Evolutionary conservation across 1,140 invertebrate species (phyloP), one percentile per base, ranked within the genome.

Genomic region (Atta colombica): DNA sequence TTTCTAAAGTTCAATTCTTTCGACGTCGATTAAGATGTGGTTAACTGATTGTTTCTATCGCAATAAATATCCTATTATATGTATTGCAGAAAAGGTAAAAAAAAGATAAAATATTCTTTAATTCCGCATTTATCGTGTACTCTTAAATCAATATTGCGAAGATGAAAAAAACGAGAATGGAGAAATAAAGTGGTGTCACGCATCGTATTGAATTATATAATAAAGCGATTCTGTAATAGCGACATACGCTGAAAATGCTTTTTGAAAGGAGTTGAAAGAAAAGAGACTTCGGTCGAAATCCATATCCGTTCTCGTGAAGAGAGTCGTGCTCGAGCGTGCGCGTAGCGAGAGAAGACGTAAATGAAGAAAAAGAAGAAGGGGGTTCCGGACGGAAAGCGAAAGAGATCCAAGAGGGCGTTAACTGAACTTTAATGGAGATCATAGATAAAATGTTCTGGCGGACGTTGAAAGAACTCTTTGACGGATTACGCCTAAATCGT

Each of bases 341-440:
- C 31, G 68, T 39, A 65, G 72, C 60, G 55, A 74, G 49, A 53
- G 82, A 65, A 84, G 14, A 86, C 61, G 28, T 53, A 68, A 81
- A 80, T 55, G 75, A 60, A 60, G 55, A 58, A 68, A 31, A 71
- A 68, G 21, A 74, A 81, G 75, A 85, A 85, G 71, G 63, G 66
- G 71, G 74, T 69, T 60, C 74, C 51, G 35, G 16, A 53, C 21
- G 78, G 31, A 72, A 74, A 31, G n/a, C 71, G 88, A 86, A 88
- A 86, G 85, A 68, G 75, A 93, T 88, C 90, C 91, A 94, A 92
- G 93, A 94, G 93, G 94, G 95, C 95, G 94, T 95, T 95, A 95
- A 95, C 94, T 93, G 88, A 94, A 95, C 91, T 94, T 95, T 95
- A 95, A 95, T 95, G 95, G 94, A 95, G 94, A 95, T 95, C 91